Evolutionary conservation across 2,888 invertebrate species (phyloP).

Genomic region (Chrysolina oricalcia): DNA sequence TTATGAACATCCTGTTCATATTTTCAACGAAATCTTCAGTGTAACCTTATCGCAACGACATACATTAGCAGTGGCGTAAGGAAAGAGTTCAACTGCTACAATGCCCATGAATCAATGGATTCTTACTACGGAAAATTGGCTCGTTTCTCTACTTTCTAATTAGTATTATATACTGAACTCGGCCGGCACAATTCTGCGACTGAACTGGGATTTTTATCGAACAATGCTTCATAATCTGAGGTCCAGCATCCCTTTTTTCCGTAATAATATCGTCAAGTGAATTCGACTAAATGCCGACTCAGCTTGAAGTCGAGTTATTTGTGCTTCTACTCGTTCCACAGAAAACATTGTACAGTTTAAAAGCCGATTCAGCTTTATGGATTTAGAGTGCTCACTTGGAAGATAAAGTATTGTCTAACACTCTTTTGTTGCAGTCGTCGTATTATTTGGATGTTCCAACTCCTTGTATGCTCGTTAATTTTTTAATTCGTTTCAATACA

Average conservation of each 20-base stretch:
- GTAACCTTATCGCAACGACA: too few species aligned
- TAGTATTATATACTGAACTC: too few species aligned
- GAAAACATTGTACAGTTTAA: not conserved
- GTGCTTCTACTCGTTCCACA: not conserved
- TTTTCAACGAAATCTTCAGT: too few species aligned
- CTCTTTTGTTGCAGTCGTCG: not conserved
- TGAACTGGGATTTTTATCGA: not conserved
- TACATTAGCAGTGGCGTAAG: too few species aligned
- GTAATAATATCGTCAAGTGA: not conserved
- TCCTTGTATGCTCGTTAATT: not conserved
- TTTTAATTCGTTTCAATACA: too few species aligned
- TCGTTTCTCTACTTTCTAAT: too few species aligned
- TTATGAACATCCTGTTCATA: too few species aligned
- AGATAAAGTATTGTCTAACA: slow-evolving; percentile 8
- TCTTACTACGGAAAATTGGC: too few species aligned
- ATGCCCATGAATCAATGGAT: too few species aligned
- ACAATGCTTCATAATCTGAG: not conserved
- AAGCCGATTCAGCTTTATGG: slow-evolving; percentile 8
- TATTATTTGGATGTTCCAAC: not conserved
- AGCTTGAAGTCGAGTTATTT: not conserved
- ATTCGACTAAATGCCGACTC: not conserved
- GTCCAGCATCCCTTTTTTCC: not conserved
- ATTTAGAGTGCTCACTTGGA: not conserved
- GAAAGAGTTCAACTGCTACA: too few species aligned
- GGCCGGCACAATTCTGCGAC: not conserved